Evolutionary conservation across 2,797 vertebrate genomes (phyloP).

Genomic region (Rhabdophis nuchalis): DNA sequence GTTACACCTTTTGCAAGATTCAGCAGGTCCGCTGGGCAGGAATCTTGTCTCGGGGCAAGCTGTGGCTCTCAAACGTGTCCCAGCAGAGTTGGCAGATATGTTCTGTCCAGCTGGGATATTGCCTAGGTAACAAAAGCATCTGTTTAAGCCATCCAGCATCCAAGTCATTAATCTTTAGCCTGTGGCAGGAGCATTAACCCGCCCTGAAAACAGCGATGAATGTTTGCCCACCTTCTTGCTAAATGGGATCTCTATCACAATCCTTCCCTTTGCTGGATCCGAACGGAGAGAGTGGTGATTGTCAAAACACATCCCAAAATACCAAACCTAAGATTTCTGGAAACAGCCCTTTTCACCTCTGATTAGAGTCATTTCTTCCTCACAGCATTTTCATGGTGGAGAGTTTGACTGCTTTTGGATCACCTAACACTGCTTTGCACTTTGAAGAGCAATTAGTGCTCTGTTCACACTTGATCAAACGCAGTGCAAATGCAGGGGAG

Average conservation of each 20-base stretch:
- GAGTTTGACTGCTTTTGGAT: constrained; percentile 49
- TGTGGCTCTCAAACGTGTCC: neutral
- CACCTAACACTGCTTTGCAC: constrained; percentile 11
- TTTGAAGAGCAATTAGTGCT: constrained; percentile 48
- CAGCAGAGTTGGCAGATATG: neutral
- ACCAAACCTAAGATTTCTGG: neutral
- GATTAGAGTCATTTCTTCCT: constrained; percentile 2
- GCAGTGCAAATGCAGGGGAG: constrained; percentile 41
- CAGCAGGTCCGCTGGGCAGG: neutral
- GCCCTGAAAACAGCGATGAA: constrained; percentile 36
- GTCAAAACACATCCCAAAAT: neutral
- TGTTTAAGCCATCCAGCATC: neutral
- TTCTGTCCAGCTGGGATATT: neutral
- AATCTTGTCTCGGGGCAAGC: neutral
- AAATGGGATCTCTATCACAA: neutral
- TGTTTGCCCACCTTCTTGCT: neutral
- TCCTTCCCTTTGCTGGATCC: neutral
- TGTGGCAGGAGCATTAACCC: constrained; percentile 4
- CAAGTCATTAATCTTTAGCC: constrained; percentile 37
- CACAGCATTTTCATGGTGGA: constrained; percentile 32
- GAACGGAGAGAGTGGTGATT: neutral
- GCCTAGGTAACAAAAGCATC: constrained; percentile 17
- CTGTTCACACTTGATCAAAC: constrained; percentile 59
- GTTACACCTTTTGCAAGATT: neutral
- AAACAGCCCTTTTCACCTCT: neutral